Percentiles rank a stretch among this genome's conserved stretches.
Conservation (phyloP, 2,888 invertebrate genomes). For the Heteromyza rotundicornis region DNA sequence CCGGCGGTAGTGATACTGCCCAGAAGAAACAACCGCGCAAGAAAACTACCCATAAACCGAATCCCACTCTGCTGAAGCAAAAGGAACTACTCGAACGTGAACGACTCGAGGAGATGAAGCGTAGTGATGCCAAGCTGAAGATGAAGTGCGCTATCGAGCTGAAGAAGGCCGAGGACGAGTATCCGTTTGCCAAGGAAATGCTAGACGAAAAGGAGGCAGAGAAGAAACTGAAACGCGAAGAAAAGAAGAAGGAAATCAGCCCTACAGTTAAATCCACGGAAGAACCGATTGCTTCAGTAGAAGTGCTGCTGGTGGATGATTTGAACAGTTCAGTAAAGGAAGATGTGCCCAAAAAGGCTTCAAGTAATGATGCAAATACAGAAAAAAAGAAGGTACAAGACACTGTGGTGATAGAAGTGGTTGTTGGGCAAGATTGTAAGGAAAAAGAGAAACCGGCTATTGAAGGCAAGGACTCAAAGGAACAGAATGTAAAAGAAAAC, state of each 20-base stretch:
- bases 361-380: neutral
- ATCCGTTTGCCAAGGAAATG: conserved; percentile 48
- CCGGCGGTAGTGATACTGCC: conserved; percentile 18
- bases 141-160: conserved; percentile 49
- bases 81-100: conserved; percentile 51
- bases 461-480: too few relatives aligned
- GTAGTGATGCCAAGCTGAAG: conserved; percentile 56
- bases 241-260: neutral
- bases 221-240: neutral
- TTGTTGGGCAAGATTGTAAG: neutral
- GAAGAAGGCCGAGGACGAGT: conserved; percentile 50
- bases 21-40: conserved; percentile 59
- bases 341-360: neutral
- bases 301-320: neutral
- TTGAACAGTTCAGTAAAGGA: neutral
- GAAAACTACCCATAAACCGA: conserved; percentile 58
- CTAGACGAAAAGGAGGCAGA: conserved; percentile 26
- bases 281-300: neutral
- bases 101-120: conserved; percentile 53
- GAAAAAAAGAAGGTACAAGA: neutral
- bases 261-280: neutral
- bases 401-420: neutral
- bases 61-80: conserved; percentile 57
- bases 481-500: too few relatives aligned
- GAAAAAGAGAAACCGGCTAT: too few relatives aligned